phyloP scores from a whole-genome alignment of 2,113 vertebrate species.

The Passerina amoena region DNA sequence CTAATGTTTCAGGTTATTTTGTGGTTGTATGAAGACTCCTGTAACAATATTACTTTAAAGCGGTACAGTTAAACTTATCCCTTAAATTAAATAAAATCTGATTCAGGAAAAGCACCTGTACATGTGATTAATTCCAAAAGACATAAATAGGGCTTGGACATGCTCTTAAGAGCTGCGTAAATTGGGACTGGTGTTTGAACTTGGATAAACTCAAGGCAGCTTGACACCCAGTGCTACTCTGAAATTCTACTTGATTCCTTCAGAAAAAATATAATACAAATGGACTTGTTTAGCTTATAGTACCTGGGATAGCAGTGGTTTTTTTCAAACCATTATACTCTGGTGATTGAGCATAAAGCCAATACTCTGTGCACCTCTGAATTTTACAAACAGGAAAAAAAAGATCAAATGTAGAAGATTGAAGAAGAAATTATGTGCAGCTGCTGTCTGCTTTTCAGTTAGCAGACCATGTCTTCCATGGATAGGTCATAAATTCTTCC shows the following conservation, averaged over 20 bases:
- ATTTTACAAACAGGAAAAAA: not conserved
- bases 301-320: not conserved
- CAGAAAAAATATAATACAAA: not conserved
- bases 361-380: not conserved
- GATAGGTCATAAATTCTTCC: conserved; percentile 39
- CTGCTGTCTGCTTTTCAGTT: conserved; percentile 54
- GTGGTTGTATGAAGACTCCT: not conserved
- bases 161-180: not conserved
- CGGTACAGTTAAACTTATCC: not conserved
- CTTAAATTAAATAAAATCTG: not conserved
- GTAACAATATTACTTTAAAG: not conserved
- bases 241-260: not conserved
- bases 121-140: not conserved
- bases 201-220: not conserved
- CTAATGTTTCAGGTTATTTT: not conserved
- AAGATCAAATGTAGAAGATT: not conserved
- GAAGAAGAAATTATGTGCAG: conserved; percentile 32
- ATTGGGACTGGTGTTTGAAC: not conserved
- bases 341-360: not conserved
- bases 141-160: not conserved
- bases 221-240: not conserved
- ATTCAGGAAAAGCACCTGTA: not conserved
- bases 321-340: not conserved
- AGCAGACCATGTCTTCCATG: conserved; percentile 39
- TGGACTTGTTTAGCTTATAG: not conserved